phyloP scores from a whole-genome alignment of 2,113 vertebrate genomes.

The Gorilla gorilla region DNA sequence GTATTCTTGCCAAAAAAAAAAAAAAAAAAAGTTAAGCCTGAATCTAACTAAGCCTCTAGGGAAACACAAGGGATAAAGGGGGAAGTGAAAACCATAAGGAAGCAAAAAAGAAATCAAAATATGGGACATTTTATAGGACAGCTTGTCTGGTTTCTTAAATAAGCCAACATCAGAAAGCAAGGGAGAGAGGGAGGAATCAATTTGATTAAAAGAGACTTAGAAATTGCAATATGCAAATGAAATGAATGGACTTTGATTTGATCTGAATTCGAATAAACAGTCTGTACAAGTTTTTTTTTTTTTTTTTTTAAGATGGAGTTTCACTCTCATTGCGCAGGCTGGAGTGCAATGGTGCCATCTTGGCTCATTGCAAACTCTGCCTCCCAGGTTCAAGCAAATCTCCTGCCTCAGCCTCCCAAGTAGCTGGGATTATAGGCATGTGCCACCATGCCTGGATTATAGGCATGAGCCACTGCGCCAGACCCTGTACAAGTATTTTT shows the following conservation, averaged over 20 bases:
- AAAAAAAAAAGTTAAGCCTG: neutral
- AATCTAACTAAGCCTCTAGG: neutral
- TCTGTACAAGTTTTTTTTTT: neutral
- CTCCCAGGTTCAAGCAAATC: too few relatives aligned
- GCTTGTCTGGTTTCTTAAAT: neutral
- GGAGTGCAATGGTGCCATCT: too few relatives aligned
- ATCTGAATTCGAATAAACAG: neutral
- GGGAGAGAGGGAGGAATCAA: rapidly evolving
- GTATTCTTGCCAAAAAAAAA: neutral
- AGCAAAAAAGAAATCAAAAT: neutral
- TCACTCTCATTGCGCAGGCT: too few relatives aligned
- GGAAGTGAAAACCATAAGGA: neutral
- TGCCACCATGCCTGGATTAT: too few relatives aligned
- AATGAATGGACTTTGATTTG: neutral
- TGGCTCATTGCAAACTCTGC: too few relatives aligned
- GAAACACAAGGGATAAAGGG: neutral
- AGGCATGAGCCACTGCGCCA: too few relatives aligned
- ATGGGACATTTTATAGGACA: neutral
- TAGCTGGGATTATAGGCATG: too few relatives aligned
- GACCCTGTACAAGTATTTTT: neutral
- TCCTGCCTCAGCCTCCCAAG: too few relatives aligned
- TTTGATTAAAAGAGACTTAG: neutral
- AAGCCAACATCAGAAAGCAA: neutral
- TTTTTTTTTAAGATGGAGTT: too few relatives aligned
- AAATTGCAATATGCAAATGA: neutral